A percentile compares a stretch with the other conserved stretches of the same genome.
Conservation (phyloP, 2,797 vertebrate genomes). For the Halcyon badia region DNA sequence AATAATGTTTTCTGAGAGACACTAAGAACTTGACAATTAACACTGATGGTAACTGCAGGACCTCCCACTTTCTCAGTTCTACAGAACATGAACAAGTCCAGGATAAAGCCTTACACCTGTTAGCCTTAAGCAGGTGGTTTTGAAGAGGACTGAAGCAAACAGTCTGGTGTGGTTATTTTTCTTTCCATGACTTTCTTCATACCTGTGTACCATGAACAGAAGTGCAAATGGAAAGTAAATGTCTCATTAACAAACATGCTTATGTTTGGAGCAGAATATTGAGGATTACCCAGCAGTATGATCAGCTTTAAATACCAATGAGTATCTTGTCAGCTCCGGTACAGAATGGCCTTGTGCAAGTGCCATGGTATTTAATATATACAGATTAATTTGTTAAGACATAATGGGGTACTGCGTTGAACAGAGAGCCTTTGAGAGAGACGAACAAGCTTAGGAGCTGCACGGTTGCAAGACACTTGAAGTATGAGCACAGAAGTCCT, state of each 20-base stretch:
- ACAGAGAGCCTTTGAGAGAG: neutral
- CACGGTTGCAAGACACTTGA: neutral
- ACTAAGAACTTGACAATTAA: neutral
- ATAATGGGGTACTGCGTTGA: neutral
- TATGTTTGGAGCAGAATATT: neutral
- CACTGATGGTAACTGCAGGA: rapidly evolving
- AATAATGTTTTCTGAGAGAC: neutral
- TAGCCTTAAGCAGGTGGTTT: neutral
- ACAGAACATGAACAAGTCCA: neutral
- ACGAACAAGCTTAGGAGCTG: neutral
- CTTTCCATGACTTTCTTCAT: neutral
- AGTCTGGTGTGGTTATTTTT: neutral
- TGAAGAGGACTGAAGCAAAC: neutral
- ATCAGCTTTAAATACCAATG: neutral
- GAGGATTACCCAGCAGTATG: neutral
- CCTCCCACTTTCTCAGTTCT: neutral
- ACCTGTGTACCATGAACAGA: neutral
- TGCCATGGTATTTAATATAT: neutral
- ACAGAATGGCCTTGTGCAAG: neutral
- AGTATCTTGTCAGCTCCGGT: neutral
- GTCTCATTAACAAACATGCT: neutral
- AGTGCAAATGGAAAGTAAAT: neutral
- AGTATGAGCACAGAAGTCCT: neutral
- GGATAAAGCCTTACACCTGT: neutral
- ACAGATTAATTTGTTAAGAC: neutral